These are phyloP conservation scores for Hyaena hyaena DNA, from an alignment of 2,113 vertebrate genomes.

Conservation along the genomic window DNA sequence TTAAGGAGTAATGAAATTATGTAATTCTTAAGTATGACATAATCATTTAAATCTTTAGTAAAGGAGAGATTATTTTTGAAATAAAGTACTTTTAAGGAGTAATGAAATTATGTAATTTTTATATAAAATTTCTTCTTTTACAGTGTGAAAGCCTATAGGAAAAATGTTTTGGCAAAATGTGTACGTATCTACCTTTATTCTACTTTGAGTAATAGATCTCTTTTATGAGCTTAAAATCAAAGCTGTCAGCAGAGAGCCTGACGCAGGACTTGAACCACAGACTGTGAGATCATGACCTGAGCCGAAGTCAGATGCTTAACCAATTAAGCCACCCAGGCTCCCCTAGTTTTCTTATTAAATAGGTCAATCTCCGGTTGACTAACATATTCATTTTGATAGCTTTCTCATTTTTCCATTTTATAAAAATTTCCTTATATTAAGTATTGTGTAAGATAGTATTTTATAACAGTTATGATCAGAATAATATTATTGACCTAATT, in stretches of 20 bases:
- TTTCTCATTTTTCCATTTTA: constrained; percentile 10
- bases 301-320: no score
- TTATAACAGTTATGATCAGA: neutral
- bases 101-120: neutral
- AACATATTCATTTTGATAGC: neutral
- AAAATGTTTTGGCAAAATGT: constrained; percentile 98
- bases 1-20: neutral
- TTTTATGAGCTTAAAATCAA: constrained; percentile 41
- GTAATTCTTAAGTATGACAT: neutral
- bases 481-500: neutral
- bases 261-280: no score
- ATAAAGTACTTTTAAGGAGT: constrained; percentile 10
- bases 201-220: neutral
- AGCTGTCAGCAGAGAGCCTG: no score
- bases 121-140: constrained; percentile 80
- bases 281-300: no score
- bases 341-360: constrained; percentile 8
- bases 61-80: constrained; percentile 9
- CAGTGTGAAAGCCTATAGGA: constrained; percentile 96
- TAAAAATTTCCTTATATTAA: neutral
- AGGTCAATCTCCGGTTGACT: constrained; percentile 15
- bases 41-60: constrained; percentile 17
- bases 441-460: neutral
- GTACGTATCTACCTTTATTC: constrained; percentile 87
- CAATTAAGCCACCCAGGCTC: no score